Percentiles rank a stretch among this genome's conserved stretches.
Evolutionary conservation across 2,888 invertebrate species (phyloP).

Genomic region (Acronicta alni): DNA sequence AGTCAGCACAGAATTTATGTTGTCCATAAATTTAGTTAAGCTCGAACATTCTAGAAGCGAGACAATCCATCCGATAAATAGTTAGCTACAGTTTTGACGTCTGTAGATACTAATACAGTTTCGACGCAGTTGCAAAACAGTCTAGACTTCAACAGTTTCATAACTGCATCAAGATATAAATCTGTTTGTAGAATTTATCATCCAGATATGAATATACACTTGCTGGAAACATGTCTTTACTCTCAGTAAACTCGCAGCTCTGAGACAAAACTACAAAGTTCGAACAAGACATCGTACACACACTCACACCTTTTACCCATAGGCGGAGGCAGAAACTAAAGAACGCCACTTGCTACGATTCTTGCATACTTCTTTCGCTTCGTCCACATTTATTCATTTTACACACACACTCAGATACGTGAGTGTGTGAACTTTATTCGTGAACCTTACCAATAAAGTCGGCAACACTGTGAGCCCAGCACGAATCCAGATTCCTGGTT

Average conservation of each 20-base stretch:
- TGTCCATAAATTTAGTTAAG: constrained; percentile 37
- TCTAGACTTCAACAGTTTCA: constrained; percentile 6
- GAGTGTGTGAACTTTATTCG: too few species aligned
- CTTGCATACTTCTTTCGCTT: too few species aligned
- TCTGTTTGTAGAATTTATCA: constrained; percentile 6
- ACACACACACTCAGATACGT: too few species aligned
- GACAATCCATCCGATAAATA: constrained; percentile 45
- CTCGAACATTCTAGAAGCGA: constrained; percentile 21
- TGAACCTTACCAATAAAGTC: too few species aligned
- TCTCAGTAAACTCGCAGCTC: constrained; percentile 17
- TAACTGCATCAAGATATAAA: constrained; percentile 23
- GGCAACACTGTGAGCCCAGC: too few species aligned
- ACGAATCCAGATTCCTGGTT: too few species aligned
- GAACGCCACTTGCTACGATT: too few species aligned
- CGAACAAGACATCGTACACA: too few species aligned
- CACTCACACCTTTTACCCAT: too few species aligned
- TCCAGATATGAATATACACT: constrained; percentile 20
- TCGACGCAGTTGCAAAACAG: constrained; percentile 13
- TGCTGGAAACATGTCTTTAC: constrained; percentile 26
- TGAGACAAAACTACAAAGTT: too few species aligned
- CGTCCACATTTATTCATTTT: too few species aligned
- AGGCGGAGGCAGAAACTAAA: too few species aligned
- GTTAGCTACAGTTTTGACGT: constrained; percentile 41
- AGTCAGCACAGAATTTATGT: constrained; percentile 34
- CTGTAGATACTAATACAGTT: constrained; percentile 25